Base-by-base conservation (phyloP, 2,888 invertebrate genomes). In the Hermaeophaga mercurialis region DNA sequence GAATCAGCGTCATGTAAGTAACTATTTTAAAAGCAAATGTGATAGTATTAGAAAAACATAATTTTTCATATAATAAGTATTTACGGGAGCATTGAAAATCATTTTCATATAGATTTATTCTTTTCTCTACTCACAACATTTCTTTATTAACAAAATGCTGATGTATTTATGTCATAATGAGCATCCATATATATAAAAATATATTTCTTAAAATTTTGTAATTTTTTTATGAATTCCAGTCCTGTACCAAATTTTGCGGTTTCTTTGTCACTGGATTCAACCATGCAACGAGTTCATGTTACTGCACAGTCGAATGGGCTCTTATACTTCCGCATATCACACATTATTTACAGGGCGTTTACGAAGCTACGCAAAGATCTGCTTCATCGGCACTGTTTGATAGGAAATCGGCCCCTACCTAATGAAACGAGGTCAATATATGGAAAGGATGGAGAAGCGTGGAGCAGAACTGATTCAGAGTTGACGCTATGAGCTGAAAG, bases 241-340 rank as follows among this genome's bases (percentile, higher is more conserved):
- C 17, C 36, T 36, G 36, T 9, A 17, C 36, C 9, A 36, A 17
- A 3, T 5, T 14, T 36, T 17, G 17, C 36, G 36, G 36, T 17
- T 15, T 36, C 36, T 36, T 36, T 36, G 17, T 36, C 36, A 17
- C 36, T 17, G 6, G 7, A 36, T 4, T 36, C 36, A 36, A 17
- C 36, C 36, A 36, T 36, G 36, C 36, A 36, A 36, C 17, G 9
- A 36, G 36, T 36, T 33, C 33, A 12, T 33, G 33, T 33, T 36
- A 36, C 17, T 8, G 9, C 17, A 36, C 17, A 36, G 36, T 5
- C 36, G 36, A 36, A 9, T 15, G 36, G 9, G 4, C 17, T 36
- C 17, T 15, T 17, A 36, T 15, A 4, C 17, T 17, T n/a, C 22
- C 22, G 22, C 22, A 22, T 6, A 22, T 22, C 22, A n/a, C 36